Percentiles rank a stretch among this genome's conserved stretches.
phyloP scores from a whole-genome alignment of 2,888 invertebrate species.

The Acholoe squamosa region DNA sequence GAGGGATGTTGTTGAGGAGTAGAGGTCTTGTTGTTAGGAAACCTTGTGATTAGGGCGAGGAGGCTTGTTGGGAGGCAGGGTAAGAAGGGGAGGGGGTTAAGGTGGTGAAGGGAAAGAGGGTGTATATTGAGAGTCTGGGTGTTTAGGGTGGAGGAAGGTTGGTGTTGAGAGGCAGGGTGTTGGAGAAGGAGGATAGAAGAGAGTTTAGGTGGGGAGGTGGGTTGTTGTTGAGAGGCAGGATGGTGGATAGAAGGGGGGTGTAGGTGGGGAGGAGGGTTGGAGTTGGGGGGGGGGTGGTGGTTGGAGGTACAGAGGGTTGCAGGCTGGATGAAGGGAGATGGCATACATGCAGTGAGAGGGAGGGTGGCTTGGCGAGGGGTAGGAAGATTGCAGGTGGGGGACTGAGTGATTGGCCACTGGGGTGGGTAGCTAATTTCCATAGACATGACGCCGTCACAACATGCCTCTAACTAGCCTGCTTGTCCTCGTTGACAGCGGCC shows the following conservation, averaged over 20 bases:
- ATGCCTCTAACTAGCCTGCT: constrained; percentile 11
- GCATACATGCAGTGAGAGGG: background rate
- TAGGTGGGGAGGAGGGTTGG: background rate
- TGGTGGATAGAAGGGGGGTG: background rate
- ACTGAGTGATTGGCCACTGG: background rate
- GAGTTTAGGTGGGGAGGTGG: background rate
- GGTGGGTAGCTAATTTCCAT: constrained; percentile 10
- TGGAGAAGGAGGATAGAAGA: background rate
- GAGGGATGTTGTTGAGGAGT: too few species aligned
- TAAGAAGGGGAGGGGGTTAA: background rate
- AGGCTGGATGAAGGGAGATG: background rate
- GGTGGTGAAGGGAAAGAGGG: background rate
- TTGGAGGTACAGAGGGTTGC: too few species aligned
- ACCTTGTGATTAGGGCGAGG: too few species aligned
- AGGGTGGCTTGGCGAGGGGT: background rate
- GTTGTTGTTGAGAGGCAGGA: background rate
- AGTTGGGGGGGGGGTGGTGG: background rate
- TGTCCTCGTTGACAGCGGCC: background rate
- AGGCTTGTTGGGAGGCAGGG: background rate
- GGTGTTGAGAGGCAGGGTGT: background rate
- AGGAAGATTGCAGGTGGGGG: background rate
- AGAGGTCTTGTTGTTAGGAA: too few species aligned
- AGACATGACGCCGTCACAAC: constrained; percentile 6
- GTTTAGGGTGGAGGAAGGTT: background rate
- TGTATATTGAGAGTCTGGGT: background rate